These are phyloP conservation scores for Hipposideros armiger DNA, from an alignment of 2,113 vertebrate species.

Conservation along the genomic window DNA sequence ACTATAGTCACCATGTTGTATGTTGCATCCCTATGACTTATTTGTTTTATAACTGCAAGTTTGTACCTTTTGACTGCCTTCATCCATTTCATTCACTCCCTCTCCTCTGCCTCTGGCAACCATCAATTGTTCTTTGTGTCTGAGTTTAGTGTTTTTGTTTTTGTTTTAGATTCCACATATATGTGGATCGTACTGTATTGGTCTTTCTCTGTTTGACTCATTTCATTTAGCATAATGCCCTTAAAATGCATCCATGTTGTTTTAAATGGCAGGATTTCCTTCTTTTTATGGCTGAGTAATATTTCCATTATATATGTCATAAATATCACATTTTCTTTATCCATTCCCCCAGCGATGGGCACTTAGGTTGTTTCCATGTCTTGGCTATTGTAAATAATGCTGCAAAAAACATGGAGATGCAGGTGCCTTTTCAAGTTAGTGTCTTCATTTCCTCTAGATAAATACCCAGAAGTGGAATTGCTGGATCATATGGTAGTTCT, in stretches of 20 bases:
- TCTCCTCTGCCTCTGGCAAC: background rate
- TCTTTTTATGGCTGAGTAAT: background rate
- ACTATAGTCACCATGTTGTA: background rate
- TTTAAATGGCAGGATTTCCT: background rate
- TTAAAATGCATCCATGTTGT: background rate
- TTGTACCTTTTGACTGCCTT: background rate
- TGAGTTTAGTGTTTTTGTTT: background rate
- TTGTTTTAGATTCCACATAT: background rate
- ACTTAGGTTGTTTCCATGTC: background rate
- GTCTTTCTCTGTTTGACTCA: background rate
- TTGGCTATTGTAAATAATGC: background rate
- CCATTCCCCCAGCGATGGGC: background rate
- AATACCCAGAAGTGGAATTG: constrained; percentile 4
- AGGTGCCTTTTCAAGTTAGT: background rate
- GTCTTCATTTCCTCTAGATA: background rate
- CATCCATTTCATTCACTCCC: background rate
- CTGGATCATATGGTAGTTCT: background rate
- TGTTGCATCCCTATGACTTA: background rate
- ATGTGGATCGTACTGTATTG: background rate
- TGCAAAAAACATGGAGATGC: background rate
- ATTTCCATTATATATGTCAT: background rate
- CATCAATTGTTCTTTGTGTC: background rate
- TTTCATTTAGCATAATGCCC: background rate
- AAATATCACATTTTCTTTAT: background rate
- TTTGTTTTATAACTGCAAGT: background rate